These are phyloP conservation scores for Dysidea cf. avara DNA, from an alignment of 37 sponge, comb jelly and placozoan species.

Conservation along the genomic window DNA sequence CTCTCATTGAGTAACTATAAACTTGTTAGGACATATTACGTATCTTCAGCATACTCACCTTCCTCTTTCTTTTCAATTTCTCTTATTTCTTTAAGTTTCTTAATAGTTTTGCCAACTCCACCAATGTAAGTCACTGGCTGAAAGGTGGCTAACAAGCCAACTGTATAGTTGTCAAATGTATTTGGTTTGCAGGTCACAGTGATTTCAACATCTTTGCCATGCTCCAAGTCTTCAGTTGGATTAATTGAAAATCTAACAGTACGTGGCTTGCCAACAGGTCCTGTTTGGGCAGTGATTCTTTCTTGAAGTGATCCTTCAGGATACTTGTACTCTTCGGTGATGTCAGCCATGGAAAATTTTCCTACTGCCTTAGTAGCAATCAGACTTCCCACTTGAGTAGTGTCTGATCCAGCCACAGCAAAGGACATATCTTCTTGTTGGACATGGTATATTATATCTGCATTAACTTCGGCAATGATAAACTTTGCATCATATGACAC, in stretches of 20 bases:
- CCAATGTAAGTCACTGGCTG: conserved; percentile 14
- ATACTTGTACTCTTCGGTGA: conserved; percentile 52
- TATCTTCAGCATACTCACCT: no score
- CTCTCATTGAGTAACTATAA: no score
- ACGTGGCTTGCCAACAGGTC: conserved; percentile 8
- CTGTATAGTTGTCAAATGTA: background rate
- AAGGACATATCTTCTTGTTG: background rate
- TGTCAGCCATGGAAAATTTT: conserved; percentile 20
- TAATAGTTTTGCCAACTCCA: conserved; percentile 4
- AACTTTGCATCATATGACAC: conserved; percentile 70
- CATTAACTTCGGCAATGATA: conserved; percentile 77
- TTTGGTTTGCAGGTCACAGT: conserved; percentile 1
- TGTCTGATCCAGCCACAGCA: background rate
- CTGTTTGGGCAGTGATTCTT: no score
- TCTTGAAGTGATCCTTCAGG: conserved; percentile 45
- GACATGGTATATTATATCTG: conserved; percentile 43
- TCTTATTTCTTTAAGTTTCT: no score
- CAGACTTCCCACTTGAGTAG: conserved; percentile 25
- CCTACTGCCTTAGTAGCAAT: conserved; percentile 64
- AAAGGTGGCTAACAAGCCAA: background rate
- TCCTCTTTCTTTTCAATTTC: no score
- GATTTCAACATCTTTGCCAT: conserved; percentile 24
- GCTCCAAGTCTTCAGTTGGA: conserved; percentile 12
- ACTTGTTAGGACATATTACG: no score
- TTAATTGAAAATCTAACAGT: no score